Evolutionary conservation across 2,888 invertebrate species (phyloP), one percentile per base, ranked within the genome.

Genomic region (Cryptosula pallasiana): DNA sequence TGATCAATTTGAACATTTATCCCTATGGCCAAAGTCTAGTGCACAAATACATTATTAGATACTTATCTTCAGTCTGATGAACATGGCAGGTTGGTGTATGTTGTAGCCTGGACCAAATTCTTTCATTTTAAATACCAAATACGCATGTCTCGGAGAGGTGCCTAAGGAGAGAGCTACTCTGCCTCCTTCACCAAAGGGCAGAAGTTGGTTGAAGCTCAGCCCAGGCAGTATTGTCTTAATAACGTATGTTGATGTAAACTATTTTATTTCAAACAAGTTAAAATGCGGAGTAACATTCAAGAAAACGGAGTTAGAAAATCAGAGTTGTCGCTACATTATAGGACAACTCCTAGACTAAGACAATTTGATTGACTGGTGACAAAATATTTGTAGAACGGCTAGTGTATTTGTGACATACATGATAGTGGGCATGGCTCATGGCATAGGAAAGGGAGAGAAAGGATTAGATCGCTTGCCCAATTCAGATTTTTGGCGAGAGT

Each of bases 401-500:
- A 32, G 63, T n/a, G 63, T 32, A 32, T 63, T 63, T 63, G 32
- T 63, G 29, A 63, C 32, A 2, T 63, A 63, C 32, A 25, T 63
- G 27, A 3, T 63, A 32, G 13, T 63, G 9, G 63, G 63, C 20
- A 5, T 63, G 2, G 63, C 27, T 32, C 32, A 63, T 32, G 63
- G 63, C 32, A 27, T n/a, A 2, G 63, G 63, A 3, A 63, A 32
- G 32, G 63, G 63, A 32, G 63, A 63, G 32, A 63, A 63, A n/a
- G 63, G 63, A 5, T 63, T 63, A 16, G 27, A 63, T n/a, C 27
- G 63, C 13, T 32, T 63, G 27, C 63, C 63, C 32, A 63, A 63
- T n/a, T 63, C 63, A 9, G 63, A 63, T 27, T 63, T 63, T 32
- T 63, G 63, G 63, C 32, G 13, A 32, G 63, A 63, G 32, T 32